Percentiles rank a stretch among this genome's conserved stretches.
Conservation (phyloP, 1,140 invertebrate species). For the Brachionus koreanus region DNA sequence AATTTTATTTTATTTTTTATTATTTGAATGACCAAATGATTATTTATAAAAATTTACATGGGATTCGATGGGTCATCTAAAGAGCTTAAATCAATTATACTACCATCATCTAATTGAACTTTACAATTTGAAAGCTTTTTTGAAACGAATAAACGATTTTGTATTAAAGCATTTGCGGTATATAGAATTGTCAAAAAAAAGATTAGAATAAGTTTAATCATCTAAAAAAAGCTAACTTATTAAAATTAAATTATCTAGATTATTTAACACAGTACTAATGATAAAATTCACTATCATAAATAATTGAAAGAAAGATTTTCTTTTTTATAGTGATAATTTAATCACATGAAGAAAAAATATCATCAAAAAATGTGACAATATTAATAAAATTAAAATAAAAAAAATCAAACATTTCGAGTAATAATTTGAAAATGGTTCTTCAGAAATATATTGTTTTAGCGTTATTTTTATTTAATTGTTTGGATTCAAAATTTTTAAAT, state of each 20-base stretch:
- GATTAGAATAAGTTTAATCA: not conserved
- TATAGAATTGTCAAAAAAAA: not conserved
- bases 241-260: not conserved
- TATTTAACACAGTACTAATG: not conserved
- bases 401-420: not conserved
- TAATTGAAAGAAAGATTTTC: too few species aligned
- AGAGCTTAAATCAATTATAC: conserved; percentile 24
- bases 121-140: conserved; percentile 19
- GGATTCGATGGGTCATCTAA: conserved; percentile 17
- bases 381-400: too few species aligned
- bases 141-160: not conserved
- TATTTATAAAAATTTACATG: not conserved
- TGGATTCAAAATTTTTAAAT: not conserved
- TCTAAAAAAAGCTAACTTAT: not conserved
- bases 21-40: not conserved
- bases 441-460: not conserved
- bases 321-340: too few species aligned
- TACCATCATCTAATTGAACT: conserved; percentile 23
- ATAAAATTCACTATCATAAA: too few species aligned
- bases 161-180: not conserved
- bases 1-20: too few species aligned
- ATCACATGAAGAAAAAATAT: too few species aligned
- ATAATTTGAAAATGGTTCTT: too few species aligned
- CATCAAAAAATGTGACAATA: too few species aligned
- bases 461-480: not conserved